A percentile compares a stretch with the other conserved stretches of the same genome.
These are phyloP conservation scores for Troglohyphantes excavatus DNA, from an alignment of 2,888 invertebrate species.

Conservation along the genomic window DNA sequence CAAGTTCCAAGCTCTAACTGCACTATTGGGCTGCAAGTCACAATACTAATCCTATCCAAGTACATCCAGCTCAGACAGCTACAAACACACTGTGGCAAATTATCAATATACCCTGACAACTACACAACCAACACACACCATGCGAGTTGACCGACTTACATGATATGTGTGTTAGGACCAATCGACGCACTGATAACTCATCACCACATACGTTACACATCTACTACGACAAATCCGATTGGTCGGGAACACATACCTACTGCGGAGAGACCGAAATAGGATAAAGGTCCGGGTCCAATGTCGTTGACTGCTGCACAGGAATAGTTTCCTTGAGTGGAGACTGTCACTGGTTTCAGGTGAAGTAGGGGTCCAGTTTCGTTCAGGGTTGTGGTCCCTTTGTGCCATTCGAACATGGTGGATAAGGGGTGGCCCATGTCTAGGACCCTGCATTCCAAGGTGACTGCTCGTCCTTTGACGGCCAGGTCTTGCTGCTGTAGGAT, in stretches of 20 bases:
- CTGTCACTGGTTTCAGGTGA: conserved; percentile 91
- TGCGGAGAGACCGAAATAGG: conserved; percentile 84
- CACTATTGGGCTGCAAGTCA: too few relatives aligned
- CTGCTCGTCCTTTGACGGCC: conserved; percentile 91
- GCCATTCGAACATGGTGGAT: conserved; percentile 81
- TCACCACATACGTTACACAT: too few relatives aligned
- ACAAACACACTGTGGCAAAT: too few relatives aligned
- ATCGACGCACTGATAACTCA: too few relatives aligned
- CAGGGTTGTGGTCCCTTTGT: conserved; percentile 71
- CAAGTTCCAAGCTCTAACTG: too few relatives aligned
- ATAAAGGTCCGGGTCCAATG: conserved; percentile 90
- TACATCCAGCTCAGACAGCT: too few relatives aligned
- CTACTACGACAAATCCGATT: too few relatives aligned
- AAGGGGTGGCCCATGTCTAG: conserved; percentile 91
- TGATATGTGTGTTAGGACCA: too few relatives aligned
- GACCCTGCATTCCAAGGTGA: conserved; percentile 92
- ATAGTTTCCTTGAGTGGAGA: conserved; percentile 94
- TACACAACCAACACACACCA: too few relatives aligned
- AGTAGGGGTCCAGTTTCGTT: conserved; percentile 60
- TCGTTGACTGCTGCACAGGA: conserved; percentile 93
- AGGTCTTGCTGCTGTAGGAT: conserved; percentile 88
- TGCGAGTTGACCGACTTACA: too few relatives aligned
- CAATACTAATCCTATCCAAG: too few relatives aligned
- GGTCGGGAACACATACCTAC: conserved; percentile 78
- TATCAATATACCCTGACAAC: too few relatives aligned